Evolutionary conservation across 2,113 vertebrate genomes (phyloP), one percentile per base, ranked within the genome.

Genomic region (Xenopus tropicalis): DNA sequence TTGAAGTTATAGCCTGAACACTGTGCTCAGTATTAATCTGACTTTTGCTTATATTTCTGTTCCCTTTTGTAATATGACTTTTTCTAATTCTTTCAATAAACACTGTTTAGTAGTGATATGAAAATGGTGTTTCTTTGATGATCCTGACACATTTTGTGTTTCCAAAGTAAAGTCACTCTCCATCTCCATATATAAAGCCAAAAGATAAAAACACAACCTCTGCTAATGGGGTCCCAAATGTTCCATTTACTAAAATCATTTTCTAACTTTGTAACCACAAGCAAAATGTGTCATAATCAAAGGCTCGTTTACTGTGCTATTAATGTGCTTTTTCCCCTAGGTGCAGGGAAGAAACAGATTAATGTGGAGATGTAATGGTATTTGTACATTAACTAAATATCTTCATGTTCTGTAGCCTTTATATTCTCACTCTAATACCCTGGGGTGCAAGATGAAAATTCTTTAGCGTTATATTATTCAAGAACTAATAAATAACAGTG

Each of bases 251-350:
- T 44, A 61, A 61, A 37, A 46, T 48, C 42, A 61, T 70, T 46
- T 70, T 44, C 44, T 22, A 61, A 59, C 44, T 57, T 61, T 61
- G 22, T 21, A 43, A 61, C 67, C 67, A 57, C 54, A 25, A 69
- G 67, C 56, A 42, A 37, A 59, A 70, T 61, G 16, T 70, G 57
- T 61, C 42, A 70, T 70, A 70, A 70, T 61, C 56, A 70, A 70
- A 61, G 69, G 8, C 20, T 70, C 57, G 61, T 70, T 70, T 70
- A 48, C 17, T 61, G 69, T 61, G 29, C 29, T 46, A n/a, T 58
- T 70, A 58, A 23, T 61, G 59, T 42, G 10, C 9, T 48, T 21
- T 24, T 17, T 48, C 12, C 16, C 16, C 46, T 16, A 48, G 16
- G 46, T 48, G 46, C 13, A 48, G 52, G 19, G 19, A 70, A 70